These are phyloP conservation scores for Heliocidaris erythrogramma DNA, from an alignment of 35 echinoderm and acorn worm species.

Conservation along the genomic window DNA sequence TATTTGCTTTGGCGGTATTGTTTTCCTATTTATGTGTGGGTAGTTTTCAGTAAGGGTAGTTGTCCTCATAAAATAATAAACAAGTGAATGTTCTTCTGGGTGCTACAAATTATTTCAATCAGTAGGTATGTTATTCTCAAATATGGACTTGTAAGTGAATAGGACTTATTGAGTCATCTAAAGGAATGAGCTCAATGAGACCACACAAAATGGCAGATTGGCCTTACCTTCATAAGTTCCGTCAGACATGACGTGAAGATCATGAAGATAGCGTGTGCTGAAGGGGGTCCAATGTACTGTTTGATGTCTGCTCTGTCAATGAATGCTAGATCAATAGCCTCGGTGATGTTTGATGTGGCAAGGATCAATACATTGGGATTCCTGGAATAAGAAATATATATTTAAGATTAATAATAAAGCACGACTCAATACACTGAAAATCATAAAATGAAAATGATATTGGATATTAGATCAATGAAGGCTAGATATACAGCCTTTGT, in stretches of 20 bases:
- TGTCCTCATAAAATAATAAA: no score
- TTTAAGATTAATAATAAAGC: background rate
- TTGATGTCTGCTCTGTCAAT: slow-evolving; percentile 98
- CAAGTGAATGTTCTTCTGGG: no score
- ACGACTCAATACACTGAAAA: background rate
- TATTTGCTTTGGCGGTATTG: no score
- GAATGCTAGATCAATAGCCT: slow-evolving; percentile 95
- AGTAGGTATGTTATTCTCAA: no score
- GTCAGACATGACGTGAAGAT: slow-evolving; percentile 92
- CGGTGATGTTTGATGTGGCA: slow-evolving; percentile 97
- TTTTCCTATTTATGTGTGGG: no score
- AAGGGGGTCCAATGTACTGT: slow-evolving; percentile 95
- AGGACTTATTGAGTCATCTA: no score
- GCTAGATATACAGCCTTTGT: slow-evolving; percentile 87
- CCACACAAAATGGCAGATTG: no score
- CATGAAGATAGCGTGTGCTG: slow-evolving; percentile 83
- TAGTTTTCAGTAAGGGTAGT: no score
- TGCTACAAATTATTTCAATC: no score
- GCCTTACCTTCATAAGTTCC: slow-evolving; percentile 93
- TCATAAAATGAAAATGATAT: no score
- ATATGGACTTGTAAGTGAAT: no score
- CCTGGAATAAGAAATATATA: slow-evolving; percentile 56
- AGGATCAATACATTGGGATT: slow-evolving; percentile 94
- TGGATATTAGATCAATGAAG: slow-evolving; percentile 79
- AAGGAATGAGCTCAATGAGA: no score